Base-by-base conservation (phyloP, 2,113 vertebrate genomes). In the Leptobrachium ailaonicum region DNA sequence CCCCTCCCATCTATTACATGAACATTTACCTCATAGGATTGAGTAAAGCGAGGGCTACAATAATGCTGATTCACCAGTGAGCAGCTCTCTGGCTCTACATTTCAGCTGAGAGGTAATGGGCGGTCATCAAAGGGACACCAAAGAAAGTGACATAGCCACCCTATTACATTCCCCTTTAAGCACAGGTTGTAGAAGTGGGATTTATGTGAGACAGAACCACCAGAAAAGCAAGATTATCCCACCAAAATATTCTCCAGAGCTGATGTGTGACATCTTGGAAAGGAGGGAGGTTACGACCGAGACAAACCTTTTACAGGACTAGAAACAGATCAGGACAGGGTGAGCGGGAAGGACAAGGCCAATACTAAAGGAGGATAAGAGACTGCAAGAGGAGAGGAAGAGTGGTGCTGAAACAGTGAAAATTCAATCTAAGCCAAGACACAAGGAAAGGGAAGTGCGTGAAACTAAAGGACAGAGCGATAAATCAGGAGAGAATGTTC, bases 1-100 rank as follows among this genome's bases (percentile, higher is more conserved):
- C 71, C 66, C 60, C 14, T 80, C 78, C 62, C 62, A 80, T 73
- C 14, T 66, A 41, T 62, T 54, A 41, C 41, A 56, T 50, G 71
- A 47, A n/a, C 20, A 67, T 53, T 10, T 64, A 72, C 62, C 44
- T 54, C 42, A 79, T 79, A 13, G 58, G 66, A 58, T 41, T 58
- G 40, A 58, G 11, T 66, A 66, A 60, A 2, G 13, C 20, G 20
- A 7, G 62, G 71, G n/a, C 71, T 83, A 85, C 83, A 73, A 82
- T 84, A 87, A 85, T 87, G 85, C 88, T 83, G 89, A 84, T 86
- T 86, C 53, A 56, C 14, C 77, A 73, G 47, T 89, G 85, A 82
- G 71, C 87, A 70, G 83, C 87, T 45, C 81, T 88, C 79, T 85
- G 82, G 87, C 84, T 80, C 85, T 86, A 83, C 87, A 82, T 87